Base-by-base conservation (phyloP, 2,797 vertebrate genomes). In the Salmo trutta region DNA sequence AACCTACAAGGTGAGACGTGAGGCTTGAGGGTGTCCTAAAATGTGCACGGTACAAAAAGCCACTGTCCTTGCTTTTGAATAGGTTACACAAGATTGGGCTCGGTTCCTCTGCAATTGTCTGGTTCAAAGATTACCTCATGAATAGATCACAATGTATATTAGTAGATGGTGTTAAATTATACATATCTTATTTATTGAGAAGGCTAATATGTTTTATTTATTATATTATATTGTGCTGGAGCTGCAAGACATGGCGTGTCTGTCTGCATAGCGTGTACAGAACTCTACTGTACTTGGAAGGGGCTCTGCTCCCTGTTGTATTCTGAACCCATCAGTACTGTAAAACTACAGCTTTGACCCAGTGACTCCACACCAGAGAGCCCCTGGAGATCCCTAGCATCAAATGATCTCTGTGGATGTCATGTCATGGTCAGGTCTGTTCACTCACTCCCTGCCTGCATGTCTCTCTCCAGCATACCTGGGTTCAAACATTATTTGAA, bases 341-440 rank as follows among this genome's bases (percentile, higher is more conserved):
- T 75, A 78, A 77, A 81, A 81, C 85, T 81, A 27, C 82, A 67
- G 81, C 84, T 53, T 51, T 91, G 88, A 90, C 90, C 90, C 77
- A 12, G 68, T 76, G 87, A 87, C 85, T 79, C 66, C 82, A 82
- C 88, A 83, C 74, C 84, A 81, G 75, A 1, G 15, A 70, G 65
- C 77, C 89, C 80, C 83, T 0, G 71, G 87, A 89, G 85, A 19
- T 72, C 80, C 80, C 85, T 74, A 65, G 84, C 88, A 72, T 88
- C 81, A 71, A 88, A 88, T 88, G 82, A 86, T 85, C 88, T 89
- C 88, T 84, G 36, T 72, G 71, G 19, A 75, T 33, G 66, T 81
- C 70, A 52, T 33, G 66, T 81, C 70, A 52, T 75, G 80, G 83
- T 68, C 6, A 31, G 81, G 85, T 86, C 86, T 78, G 82, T 76